Evolutionary conservation across 2,113 vertebrate genomes (phyloP).

Genomic region (Muntiacus muntjak): DNA sequence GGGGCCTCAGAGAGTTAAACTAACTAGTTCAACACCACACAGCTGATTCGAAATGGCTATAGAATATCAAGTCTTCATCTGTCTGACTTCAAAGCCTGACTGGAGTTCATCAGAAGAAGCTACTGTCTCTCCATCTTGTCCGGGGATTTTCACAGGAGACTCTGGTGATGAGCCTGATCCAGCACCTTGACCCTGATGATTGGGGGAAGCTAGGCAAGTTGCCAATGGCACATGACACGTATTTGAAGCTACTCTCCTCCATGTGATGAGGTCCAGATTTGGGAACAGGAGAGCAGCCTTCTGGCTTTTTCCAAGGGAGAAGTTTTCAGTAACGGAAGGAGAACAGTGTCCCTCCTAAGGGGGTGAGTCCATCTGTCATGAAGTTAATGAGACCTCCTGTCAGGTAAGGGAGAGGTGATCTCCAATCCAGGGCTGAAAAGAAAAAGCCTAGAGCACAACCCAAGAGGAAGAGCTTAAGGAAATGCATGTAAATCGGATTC

Average conservation of each 20-base stretch:
- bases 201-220: not conserved
- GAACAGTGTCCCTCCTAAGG: not conserved
- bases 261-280: not conserved
- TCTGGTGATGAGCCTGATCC: not conserved
- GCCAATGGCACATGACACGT: accelerated
- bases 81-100: not conserved
- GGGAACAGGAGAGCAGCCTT: not conserved
- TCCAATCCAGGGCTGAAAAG: not conserved
- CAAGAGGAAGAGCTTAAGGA: not conserved
- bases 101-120: not conserved
- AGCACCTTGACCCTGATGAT: not conserved
- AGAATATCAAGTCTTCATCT: not conserved
- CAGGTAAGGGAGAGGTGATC: conserved; percentile 7
- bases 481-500: not conserved
- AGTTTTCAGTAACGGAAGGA: not conserved
- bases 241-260: not conserved
- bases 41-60: not conserved
- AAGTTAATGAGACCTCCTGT: not conserved
- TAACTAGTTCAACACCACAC: not conserved
- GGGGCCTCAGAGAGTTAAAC: not conserved
- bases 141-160: not conserved
- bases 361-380: conserved; percentile 1
- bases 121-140: not conserved
- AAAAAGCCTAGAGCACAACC: not conserved
- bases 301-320: not conserved